Percentiles rank a stretch among this genome's conserved stretches.
Evolutionary conservation across 1,140 invertebrate species (phyloP).

Genomic region (Pomacea maculata): DNA sequence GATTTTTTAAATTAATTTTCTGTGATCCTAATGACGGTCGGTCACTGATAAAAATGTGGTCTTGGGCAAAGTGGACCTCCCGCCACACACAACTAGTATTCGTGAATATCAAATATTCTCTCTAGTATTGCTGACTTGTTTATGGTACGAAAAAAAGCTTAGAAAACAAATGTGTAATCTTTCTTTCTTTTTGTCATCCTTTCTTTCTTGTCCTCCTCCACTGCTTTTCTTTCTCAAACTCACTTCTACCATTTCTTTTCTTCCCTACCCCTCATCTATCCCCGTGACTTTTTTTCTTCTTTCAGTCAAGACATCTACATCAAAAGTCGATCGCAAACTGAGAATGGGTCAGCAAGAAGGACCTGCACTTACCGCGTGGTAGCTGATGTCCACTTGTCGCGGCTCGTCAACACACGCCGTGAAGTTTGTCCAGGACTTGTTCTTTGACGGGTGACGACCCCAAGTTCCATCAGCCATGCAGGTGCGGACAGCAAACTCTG

Average conservation of each 20-base stretch:
- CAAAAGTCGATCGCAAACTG: no score
- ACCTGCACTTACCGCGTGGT: constrained; percentile 16
- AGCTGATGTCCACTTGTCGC: constrained; percentile 16
- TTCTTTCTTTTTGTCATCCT: not conserved
- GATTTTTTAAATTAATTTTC: no score
- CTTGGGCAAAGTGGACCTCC: no score
- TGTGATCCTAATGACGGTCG: no score
- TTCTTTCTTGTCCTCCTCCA: not conserved
- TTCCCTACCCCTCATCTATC: no score
- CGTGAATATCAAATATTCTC: not conserved
- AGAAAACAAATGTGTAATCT: no score
- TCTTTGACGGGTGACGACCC: constrained; percentile 9
- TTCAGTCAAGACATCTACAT: no score
- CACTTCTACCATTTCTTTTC: not conserved
- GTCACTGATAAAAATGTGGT: no score
- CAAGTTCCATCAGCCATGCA: constrained; percentile 26
- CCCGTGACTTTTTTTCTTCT: no score
- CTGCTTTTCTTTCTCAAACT: not conserved
- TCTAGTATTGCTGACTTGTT: not conserved
- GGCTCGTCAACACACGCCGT: constrained; percentile 11
- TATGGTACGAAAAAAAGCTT: not conserved
- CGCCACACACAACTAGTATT: no score
- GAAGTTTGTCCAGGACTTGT: constrained; percentile 30
- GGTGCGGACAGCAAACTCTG: constrained; percentile 20
- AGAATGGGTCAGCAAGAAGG: no score